Percentiles rank a stretch among this genome's conserved stretches.
Conservation (phyloP, 2,888 invertebrate species). For the Acronicta aceris region DNA sequence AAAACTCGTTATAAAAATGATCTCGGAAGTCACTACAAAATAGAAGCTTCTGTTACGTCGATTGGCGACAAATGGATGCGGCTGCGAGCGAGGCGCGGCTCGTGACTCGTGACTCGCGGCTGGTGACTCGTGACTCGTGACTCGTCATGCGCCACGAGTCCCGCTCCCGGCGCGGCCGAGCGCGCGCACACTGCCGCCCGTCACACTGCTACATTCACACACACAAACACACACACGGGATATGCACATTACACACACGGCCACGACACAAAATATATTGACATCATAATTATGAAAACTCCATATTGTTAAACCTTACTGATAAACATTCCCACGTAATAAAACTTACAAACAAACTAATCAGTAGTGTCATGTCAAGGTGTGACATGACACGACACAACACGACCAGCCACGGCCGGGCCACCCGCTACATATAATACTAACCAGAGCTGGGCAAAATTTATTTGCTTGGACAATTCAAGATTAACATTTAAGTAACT, state of each 20-base stretch:
- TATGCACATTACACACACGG: too few relatives aligned
- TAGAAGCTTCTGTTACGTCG: slow-evolving; percentile 54
- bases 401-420: slow-evolving; percentile 3
- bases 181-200: slow-evolving; percentile 10
- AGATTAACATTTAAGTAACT: too few relatives aligned
- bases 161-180: too few relatives aligned
- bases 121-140: too few relatives aligned
- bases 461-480: too few relatives aligned
- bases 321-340: slow-evolving; percentile 60
- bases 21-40: slow-evolving; percentile 54
- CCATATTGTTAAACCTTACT: slow-evolving; percentile 52
- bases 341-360: slow-evolving; percentile 55
- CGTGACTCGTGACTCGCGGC: too few relatives aligned
- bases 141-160: too few relatives aligned
- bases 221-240: too few relatives aligned
- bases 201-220: slow-evolving; percentile 6
- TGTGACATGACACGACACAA: neutral
- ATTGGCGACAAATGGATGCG: slow-evolving; percentile 5
- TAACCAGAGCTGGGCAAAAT: too few relatives aligned
- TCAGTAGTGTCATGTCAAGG: slow-evolving; percentile 17
- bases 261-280: slow-evolving; percentile 35
- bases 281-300: slow-evolving; percentile 31
- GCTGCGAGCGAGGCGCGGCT: neutral
- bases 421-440: slow-evolving; percentile 28
- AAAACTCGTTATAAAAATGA: slow-evolving; percentile 67